Base-by-base conservation (phyloP, 2,113 vertebrate genomes). In the Boulengeromyrus knoepffleri region DNA sequence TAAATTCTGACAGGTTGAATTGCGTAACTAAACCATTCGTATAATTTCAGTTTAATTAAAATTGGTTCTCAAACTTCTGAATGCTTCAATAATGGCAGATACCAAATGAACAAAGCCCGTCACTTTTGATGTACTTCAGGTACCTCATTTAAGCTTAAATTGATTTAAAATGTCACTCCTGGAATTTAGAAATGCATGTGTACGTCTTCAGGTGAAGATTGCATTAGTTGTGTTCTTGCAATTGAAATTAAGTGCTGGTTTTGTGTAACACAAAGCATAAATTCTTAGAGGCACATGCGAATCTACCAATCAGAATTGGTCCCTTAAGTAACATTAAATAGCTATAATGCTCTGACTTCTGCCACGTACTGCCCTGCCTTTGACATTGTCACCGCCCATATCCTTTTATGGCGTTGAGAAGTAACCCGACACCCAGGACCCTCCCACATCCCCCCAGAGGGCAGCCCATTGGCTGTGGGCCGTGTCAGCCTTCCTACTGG, bases 401-500 rank as follows among this genome's bases (percentile, higher is more conserved):
- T 42, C 49, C 74, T 84, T 56, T 52, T 39, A 56, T 9, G 50
- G 89, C 19, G 31, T n/a, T 49, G 15, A 24, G 56, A 87, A 24
- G 50, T 45, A 62, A 27, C 39, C 19, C 17, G 53, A 66, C 46
- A 66, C 84, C 89, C 46, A 21, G 31, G 85, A 42, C 62, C 89
- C 39, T 6, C 84, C 85, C 62, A 27, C 85, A 19, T 15, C 45
- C 46, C 53, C 19, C 9, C 12, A 36, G 45, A 27, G 58, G 52
- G 53, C 56, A 87, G 47, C 46, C 85, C 84, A 87, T 45, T 86
- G 56, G 56, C 83, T 87, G 62, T 27, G 49, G 89, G 49, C 2
- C 2, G 36, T 80, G 70, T 42, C 83, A 87, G 92, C 91, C 94
- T 90, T 86, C 46, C 93, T 92, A 91, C 91, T 91, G 92, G 93